Base-by-base conservation (phyloP, 2,113 vertebrate genomes). In the Megaceryle maxima region DNA sequence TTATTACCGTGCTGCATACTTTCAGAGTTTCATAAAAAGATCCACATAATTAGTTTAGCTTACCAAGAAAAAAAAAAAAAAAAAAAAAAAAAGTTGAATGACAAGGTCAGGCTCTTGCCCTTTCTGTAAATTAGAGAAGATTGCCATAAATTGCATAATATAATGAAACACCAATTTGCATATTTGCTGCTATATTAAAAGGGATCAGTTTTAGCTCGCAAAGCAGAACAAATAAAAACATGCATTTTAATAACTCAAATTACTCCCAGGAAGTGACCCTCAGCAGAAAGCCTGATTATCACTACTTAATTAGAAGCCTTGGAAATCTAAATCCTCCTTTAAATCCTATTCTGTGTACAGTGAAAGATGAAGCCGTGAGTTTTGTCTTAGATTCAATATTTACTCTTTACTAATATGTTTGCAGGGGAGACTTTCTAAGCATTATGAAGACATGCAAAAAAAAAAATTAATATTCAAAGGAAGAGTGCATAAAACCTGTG, bases 371-470 rank as follows among this genome's bases (percentile, higher is more conserved):
- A 98, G 96, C 98, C 98, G 89, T 97, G 98, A 99, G 98, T 99
- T 99, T 99, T 99, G 99, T 99, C 99, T 98, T 98, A 99, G 98
- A 99, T 99, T 99, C 99, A 99, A 99, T 99, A 99, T 99, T 99
- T 99, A 99, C 99, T 98, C 98, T 99, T 98, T 98, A 98, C 99
- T 99, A 98, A 98, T 98, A 98, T 98, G 98, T 99, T 99, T 99
- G 98, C 99, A 98, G 97, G 98, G 98, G 97, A 98, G 98, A 98
- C 98, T 99, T 98, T 98, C 98, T 95, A 95, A 98, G 97, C 97
- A 98, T 98, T 98, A 98, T 97, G 98, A 98, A 99, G 98, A 98
- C 98, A 98, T 93, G 97, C 86, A 62, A 98, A 98, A 97, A 51
- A 97, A 51, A 97, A 97, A 98, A 98, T 98, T 98, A 98, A 98